Evolutionary conservation across 2,797 vertebrate genomes (phyloP).

Genomic region (Phoxinus dragarum): DNA sequence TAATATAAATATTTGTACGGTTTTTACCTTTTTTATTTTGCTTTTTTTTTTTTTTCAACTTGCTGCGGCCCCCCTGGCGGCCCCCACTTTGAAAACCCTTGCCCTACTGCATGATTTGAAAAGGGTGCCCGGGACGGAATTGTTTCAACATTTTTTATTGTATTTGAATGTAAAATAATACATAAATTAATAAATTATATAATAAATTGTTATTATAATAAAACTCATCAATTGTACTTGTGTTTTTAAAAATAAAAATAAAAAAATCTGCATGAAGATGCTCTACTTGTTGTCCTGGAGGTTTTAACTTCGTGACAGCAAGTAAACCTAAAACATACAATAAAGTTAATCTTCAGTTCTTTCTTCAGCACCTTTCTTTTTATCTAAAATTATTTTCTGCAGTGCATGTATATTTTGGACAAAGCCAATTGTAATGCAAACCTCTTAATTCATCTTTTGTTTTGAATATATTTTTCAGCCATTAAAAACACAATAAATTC

Average conservation of each 20-base stretch:
- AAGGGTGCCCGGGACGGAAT: neutral
- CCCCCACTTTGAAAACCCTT: too few relatives aligned
- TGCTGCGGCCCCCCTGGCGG: too few relatives aligned
- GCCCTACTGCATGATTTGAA: neutral
- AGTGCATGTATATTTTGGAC: neutral
- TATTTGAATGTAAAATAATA: neutral
- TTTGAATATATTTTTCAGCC: neutral
- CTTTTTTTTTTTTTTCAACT: too few relatives aligned
- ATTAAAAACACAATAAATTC: constrained; percentile 16
- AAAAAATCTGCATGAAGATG: neutral
- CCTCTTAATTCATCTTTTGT: constrained; percentile 23
- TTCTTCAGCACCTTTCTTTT: neutral
- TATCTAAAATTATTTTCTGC: neutral
- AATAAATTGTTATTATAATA: neutral
- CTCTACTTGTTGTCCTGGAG: neutral
- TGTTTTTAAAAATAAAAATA: neutral
- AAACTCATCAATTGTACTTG: too few relatives aligned
- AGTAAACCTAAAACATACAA: neutral
- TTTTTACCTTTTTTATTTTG: too few relatives aligned
- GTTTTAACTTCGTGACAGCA: neutral
- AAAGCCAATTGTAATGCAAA: neutral
- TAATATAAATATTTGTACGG: too few relatives aligned
- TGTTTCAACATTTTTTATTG: neutral
- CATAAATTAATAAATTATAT: too few relatives aligned
- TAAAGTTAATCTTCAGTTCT: neutral